Conservation (phyloP, 2,888 invertebrate species). For the Andrena trimmerana region DNA sequence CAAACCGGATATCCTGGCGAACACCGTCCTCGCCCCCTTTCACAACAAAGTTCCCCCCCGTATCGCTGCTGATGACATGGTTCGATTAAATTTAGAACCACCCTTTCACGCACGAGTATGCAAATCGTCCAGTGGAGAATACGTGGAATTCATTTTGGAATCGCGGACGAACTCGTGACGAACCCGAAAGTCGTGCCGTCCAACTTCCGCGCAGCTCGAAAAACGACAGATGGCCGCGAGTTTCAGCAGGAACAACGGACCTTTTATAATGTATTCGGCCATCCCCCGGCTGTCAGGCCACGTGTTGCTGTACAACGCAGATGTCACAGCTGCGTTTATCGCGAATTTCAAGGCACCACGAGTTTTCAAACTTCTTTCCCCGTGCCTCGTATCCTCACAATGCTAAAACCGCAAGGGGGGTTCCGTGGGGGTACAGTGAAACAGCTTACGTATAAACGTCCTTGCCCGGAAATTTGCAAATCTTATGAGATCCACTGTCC, state of each 20-base stretch:
- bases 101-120: neutral
- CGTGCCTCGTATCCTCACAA: constrained; percentile 43
- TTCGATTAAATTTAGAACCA: neutral
- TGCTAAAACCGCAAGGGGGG: constrained; percentile 56
- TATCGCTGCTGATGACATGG: neutral
- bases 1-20: too few relatives aligned
- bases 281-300: constrained; percentile 74
- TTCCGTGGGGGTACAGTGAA: constrained; percentile 58
- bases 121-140: neutral
- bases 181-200: neutral
- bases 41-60: too few relatives aligned
- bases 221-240: constrained; percentile 67
- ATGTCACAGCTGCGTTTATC: constrained; percentile 77
- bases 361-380: constrained; percentile 39
- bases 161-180: constrained; percentile 3
- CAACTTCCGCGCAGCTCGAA: constrained; percentile 43
- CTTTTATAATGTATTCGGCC: constrained; percentile 71
- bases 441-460: constrained; percentile 62
- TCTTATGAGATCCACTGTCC: constrained; percentile 60
- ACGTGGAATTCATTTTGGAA: constrained; percentile 8
- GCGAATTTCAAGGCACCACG: constrained; percentile 66
- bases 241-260: constrained; percentile 53
- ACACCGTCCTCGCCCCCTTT: too few relatives aligned
- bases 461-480: constrained; percentile 71
- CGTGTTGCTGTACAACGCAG: constrained; percentile 77